Evolutionary conservation across 2,797 vertebrate genomes (phyloP), one percentile per base, ranked within the genome.

Genomic region (Tarsius wallacei): DNA sequence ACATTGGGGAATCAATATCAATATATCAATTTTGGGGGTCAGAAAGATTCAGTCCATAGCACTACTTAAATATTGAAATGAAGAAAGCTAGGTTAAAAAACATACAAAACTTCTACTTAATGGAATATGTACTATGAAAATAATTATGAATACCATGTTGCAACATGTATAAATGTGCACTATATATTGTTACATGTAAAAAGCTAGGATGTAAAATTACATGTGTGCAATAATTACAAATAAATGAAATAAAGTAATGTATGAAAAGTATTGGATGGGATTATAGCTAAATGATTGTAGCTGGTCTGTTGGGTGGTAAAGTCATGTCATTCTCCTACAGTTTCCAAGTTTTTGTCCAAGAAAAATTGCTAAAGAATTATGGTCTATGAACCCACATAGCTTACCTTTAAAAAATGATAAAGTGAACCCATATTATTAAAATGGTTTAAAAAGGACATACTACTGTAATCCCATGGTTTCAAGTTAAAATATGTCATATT

Each of bases 351-450:
- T 85, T 84, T 88, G 15, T 53, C 13, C 22, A 64, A 36, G 33
- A 84, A 90, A 90, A 88, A 57, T 70, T 17, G 6, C 73, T 76
- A 70, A 81, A 84, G 47, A 53, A 66, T 63, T 91, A 47, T 73
- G 36, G 12, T 15, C 11, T 88, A 16, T 85, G 4, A 73, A 81
- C 22, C 81, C 51, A 74, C 22, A 59, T 74, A 16, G 63, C 2
- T 88, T 70, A 81, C 19, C 5, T 91, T 89, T 91, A 33, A 86
- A 83, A 77, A 19, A 86, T 16, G 55, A 89, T 85, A 49, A 64
- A 76, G 1, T 64, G 19, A 90, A 49, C 36, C 10, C 91, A 36
- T 71, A 33, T 33, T 51, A 85, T 81, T 91, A 51, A 87, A 64
- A n/a, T 13, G 49, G 22, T 28, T 94, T 88, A 74, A 81, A 71